These are phyloP conservation scores for Aphis craccivora DNA, from an alignment of 1,140 invertebrate genomes.

Conservation along the genomic window DNA sequence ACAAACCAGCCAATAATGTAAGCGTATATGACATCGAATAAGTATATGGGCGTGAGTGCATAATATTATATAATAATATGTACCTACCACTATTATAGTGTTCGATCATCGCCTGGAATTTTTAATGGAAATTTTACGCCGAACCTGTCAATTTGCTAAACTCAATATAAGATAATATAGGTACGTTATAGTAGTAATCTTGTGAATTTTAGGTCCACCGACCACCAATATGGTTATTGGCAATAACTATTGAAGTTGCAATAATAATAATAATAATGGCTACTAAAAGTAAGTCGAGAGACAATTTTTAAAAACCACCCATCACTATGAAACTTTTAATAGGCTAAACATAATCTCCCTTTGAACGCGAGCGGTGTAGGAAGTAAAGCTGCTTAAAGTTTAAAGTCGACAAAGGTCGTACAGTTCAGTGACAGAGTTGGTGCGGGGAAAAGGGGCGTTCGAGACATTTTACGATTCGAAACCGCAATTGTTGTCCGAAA, in stretches of 20 bases:
- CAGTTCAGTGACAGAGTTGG: neutral
- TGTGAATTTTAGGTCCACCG: neutral
- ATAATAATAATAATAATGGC: neutral
- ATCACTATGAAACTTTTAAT: neutral
- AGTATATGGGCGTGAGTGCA: neutral
- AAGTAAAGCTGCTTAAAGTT: slow-evolving; percentile 18
- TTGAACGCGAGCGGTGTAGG: neutral
- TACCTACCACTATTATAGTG: neutral
- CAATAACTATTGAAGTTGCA: neutral
- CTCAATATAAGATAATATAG: neutral
- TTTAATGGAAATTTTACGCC: neutral
- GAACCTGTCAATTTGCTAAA: neutral
- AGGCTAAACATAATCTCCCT: neutral
- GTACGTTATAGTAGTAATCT: neutral
- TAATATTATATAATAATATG: too few relatives aligned
- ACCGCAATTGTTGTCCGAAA: neutral
- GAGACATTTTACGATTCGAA: neutral
- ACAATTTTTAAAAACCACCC: neutral
- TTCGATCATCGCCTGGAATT: neutral
- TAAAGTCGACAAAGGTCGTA: neutral
- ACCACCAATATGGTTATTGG: neutral
- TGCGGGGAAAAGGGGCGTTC: neutral
- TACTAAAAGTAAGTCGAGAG: neutral
- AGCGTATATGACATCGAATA: neutral
- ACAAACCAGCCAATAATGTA: neutral